Conservation (phyloP, 2,797 vertebrate species). For the Myotis findleyi region DNA sequence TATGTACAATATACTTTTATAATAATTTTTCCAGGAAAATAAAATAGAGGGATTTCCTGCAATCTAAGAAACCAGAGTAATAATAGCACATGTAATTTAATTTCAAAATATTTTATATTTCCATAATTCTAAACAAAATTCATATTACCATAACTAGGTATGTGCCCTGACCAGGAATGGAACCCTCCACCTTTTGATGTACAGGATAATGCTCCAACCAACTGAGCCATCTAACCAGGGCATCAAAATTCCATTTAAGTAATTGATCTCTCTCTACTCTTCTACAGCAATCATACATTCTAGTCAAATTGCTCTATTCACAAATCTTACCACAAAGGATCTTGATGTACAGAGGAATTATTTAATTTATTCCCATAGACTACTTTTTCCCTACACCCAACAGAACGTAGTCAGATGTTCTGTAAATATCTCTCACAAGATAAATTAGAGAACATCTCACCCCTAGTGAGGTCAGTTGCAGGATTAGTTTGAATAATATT, state of each 20-base stretch:
- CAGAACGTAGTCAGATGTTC: neutral
- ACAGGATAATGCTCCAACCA: neutral
- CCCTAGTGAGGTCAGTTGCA: neutral
- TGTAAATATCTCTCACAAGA: neutral
- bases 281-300: neutral
- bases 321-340: neutral
- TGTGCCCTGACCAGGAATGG: neutral
- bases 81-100: neutral
- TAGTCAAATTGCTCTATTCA: neutral
- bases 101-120: neutral
- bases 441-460: neutral
- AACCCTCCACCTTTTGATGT: neutral
- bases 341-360: neutral
- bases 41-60: neutral
- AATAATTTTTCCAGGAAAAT: neutral
- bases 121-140: neutral
- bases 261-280: neutral
- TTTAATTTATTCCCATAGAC: neutral
- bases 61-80: neutral
- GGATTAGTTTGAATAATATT: neutral
- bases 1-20: neutral
- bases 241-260: neutral
- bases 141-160: neutral
- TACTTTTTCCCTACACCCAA: neutral
- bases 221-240: neutral